Percentiles rank a stretch among this genome's conserved stretches.
phyloP scores from a whole-genome alignment of 1,140 invertebrate species.

The Sitobion miscanthi region DNA sequence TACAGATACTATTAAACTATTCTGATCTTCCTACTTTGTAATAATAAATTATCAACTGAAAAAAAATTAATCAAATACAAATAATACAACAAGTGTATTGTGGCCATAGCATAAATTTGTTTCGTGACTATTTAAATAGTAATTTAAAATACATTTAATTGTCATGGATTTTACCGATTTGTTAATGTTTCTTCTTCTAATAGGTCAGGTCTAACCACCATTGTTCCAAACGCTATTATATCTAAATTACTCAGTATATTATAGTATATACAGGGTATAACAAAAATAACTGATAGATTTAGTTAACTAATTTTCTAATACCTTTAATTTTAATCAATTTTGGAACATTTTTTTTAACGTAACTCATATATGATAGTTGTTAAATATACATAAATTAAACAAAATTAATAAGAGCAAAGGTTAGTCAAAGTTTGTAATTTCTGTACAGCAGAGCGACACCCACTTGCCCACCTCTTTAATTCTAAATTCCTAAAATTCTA shows the following conservation, averaged over 20 bases:
- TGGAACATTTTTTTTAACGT: neutral
- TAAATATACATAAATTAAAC: neutral
- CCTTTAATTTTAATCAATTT: neutral
- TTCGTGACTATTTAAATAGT: neutral
- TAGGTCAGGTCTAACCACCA: neutral
- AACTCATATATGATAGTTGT: neutral
- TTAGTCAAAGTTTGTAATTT: neutral
- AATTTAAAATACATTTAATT: neutral
- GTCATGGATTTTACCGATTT: slow-evolving; percentile 12
- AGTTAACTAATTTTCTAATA: neutral
- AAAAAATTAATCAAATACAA: neutral
- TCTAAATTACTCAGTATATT: neutral
- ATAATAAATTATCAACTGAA: neutral
- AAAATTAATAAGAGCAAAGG: neutral
- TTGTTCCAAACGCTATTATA: slow-evolving; percentile 5
- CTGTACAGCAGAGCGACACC: too few relatives aligned
- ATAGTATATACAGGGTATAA: neutral
- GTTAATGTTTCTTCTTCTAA: neutral
- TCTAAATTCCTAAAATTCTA: neutral
- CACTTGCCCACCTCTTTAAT: neutral
- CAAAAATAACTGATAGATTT: neutral
- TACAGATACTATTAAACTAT: neutral
- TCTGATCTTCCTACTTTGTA: neutral
- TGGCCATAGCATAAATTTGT: neutral
- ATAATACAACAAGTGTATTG: neutral